Conservation (phyloP, 2,888 invertebrate species). For the Agrypnus murinus region DNA sequence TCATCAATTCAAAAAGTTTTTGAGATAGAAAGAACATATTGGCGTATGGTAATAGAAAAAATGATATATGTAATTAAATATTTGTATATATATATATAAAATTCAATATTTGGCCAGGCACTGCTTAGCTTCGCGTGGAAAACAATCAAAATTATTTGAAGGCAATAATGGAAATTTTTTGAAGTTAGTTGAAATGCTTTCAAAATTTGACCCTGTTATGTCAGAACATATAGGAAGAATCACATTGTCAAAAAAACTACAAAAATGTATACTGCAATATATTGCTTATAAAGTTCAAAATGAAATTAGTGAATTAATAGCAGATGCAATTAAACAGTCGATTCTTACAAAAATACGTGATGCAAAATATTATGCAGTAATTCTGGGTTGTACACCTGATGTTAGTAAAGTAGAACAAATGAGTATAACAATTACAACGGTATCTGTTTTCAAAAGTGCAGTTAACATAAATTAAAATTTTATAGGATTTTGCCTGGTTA, state of each 20-base stretch:
- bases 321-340: background rate
- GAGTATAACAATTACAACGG: background rate
- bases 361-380: background rate
- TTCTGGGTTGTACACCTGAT: constrained; percentile 4
- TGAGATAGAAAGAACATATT: too few species aligned
- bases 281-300: background rate
- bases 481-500: too few species aligned
- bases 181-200: background rate
- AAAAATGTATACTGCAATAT: background rate
- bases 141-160: too few species aligned
- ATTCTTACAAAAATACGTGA: background rate
- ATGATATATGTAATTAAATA: too few species aligned
- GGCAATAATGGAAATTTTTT: too few species aligned
- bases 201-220: background rate
- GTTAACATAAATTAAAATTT: too few species aligned
- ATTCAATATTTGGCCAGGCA: too few species aligned
- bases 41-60: too few species aligned
- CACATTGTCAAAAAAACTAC: background rate
- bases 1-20: too few species aligned
- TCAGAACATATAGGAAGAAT: background rate
- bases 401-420: background rate
- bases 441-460: too few species aligned
- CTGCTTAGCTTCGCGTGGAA: too few species aligned
- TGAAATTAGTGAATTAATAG: background rate
- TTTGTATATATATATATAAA: too few species aligned